phyloP scores from a whole-genome alignment of 1,140 invertebrate genomes.

The Archivesica marissinica region DNA sequence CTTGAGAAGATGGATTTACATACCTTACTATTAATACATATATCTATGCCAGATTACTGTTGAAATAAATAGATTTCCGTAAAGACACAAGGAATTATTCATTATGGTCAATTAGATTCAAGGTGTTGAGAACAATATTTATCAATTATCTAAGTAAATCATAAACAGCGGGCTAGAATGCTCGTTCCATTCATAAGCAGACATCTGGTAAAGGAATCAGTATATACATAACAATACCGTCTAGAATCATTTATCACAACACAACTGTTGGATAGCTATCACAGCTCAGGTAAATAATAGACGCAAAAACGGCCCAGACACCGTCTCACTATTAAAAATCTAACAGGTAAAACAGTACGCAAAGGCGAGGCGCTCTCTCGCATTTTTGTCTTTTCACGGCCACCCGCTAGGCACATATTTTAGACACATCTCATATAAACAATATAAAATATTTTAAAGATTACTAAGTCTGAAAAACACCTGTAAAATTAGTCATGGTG shows the following conservation, averaged over 20 bases:
- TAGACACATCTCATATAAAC: too few species aligned
- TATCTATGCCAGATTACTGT: too few species aligned
- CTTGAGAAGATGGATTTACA: too few species aligned
- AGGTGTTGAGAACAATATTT: constrained; percentile 3
- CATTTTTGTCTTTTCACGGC: not conserved
- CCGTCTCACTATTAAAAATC: constrained; percentile 1
- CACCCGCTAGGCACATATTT: too few species aligned
- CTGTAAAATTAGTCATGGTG: too few species aligned
- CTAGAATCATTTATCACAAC: constrained; percentile 35
- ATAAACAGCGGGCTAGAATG: constrained; percentile 2
- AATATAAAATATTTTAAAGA: too few species aligned
- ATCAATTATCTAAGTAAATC: constrained; percentile 11
- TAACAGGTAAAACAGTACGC: not conserved
- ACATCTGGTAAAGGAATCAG: constrained; percentile 33
- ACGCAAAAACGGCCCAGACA: constrained; percentile 20
- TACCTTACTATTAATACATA: too few species aligned
- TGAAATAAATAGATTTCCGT: too few species aligned
- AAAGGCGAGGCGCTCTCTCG: not conserved
- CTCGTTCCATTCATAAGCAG: constrained; percentile 39
- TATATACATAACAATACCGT: constrained; percentile 37
- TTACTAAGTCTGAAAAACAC: too few species aligned
- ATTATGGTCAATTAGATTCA: constrained; percentile 1
- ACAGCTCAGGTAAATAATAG: not conserved
- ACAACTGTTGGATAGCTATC: constrained; percentile 22
- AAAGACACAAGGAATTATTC: too few species aligned